Base-by-base conservation (phyloP, 2,797 vertebrate species). In the Ambastaia sidthimunki region DNA sequence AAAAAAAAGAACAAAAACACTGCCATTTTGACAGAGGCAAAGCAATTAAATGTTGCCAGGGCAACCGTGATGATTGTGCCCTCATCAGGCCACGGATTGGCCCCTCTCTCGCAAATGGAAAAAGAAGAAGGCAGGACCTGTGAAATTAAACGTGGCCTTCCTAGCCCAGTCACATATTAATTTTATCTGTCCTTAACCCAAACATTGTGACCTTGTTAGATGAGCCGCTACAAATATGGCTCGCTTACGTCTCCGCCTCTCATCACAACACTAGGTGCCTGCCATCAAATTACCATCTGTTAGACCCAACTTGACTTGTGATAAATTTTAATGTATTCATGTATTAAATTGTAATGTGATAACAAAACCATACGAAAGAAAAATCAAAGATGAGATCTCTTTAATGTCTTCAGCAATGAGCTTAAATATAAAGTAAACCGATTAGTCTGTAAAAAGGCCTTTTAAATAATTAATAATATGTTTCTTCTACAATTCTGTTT, bases 41-140 rank as follows among this genome's bases (percentile, higher is more conserved):
- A 83, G 85, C 85, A 86, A 86, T 86, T 88, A 86, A 75, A 85
- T 55, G 82, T 88, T 88, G 80, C 78, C 80, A 78, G 23, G 85
- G 87, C 23, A 76, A 85, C 85, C 0, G 76, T 54, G 60, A 70
- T 82, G 82, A 74, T 81, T 78, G 76, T 86, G 85, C 85, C 85
- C 84, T 85, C 85, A 83, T 81, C 82, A 70, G 83, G 81, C 83
- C 74, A 76, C 57, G 67, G 79, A 69, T 80, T 78, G 59, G 84
- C 80, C 79, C 72, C 76, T 71, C 50, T 78, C 52, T 70, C 70
- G 66, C 72, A 68, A 55, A 80, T 59, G 57, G 76, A 82, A 74
- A 84, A 63, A 19, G 74, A 74, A 72, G 71, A 71, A 76, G 82
- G 84, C 77, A 86, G 52, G 81, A 80, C 80, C 79, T 86, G 79